A percentile compares a stretch with the other conserved stretches of the same genome.
Evolutionary conservation across 2,113 vertebrate species (phyloP).

Genomic region (Chroicocephalus ridibundus): DNA sequence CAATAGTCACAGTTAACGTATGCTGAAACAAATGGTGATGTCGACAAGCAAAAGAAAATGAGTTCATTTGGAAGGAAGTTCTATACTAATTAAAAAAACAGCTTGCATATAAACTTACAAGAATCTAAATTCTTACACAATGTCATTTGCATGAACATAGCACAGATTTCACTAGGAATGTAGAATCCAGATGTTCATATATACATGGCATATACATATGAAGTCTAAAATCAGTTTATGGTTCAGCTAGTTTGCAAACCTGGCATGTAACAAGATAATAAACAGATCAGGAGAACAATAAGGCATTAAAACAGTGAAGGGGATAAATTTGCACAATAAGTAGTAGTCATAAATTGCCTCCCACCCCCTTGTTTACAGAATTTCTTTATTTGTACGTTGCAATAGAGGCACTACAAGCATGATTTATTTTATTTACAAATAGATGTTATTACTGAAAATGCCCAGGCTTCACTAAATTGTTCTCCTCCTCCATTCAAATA

Average conservation of each 20-base stretch:
- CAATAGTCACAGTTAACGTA: conserved; percentile 9
- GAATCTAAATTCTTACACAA: neutral
- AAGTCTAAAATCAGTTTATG: neutral
- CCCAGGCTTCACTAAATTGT: neutral
- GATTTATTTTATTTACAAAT: neutral
- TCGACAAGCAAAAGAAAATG: neutral
- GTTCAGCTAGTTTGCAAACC: neutral
- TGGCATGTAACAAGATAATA: neutral
- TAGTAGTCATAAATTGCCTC: neutral
- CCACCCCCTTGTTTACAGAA: neutral
- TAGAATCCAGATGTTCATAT: neutral
- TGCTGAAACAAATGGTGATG: neutral
- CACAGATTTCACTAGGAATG: neutral
- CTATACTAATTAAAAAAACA: neutral
- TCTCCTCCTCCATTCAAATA: neutral
- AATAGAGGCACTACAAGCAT: neutral
- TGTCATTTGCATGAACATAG: neutral
- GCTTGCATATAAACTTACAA: neutral
- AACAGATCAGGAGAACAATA: neutral
- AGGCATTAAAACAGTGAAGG: neutral
- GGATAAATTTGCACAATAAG: neutral
- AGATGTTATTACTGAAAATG: neutral
- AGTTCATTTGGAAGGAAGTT: neutral
- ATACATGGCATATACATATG: neutral
- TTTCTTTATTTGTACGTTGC: neutral